phyloP scores from a whole-genome alignment of 2,113 vertebrate genomes.

The Argyrosomus japonicus region DNA sequence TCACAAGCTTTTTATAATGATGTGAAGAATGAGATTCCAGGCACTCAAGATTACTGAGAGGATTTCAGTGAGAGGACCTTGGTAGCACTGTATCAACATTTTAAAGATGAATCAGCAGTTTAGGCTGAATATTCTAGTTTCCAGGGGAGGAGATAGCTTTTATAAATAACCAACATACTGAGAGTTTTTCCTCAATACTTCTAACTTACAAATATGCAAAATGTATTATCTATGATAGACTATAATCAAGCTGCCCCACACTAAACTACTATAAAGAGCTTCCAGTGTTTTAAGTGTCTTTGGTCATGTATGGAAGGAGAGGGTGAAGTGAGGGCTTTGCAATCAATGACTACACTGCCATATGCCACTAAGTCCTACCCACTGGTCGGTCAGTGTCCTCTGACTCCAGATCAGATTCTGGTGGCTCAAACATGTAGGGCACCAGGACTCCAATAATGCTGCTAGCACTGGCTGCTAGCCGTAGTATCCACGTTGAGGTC shows the following conservation, averaged over 20 bases:
- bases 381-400: too few species aligned
- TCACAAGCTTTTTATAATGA: neutral
- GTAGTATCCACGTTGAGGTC: too few species aligned
- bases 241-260: neutral
- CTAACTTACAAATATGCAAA: neutral
- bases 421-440: too few species aligned
- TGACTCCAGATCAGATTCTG: too few species aligned
- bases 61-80: constrained; percentile 5
- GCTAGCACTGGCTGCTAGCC: too few species aligned
- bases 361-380: too few species aligned
- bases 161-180: neutral
- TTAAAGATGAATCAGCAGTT: constrained; percentile 15
- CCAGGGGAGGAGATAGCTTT: neutral
- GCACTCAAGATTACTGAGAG: neutral
- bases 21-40: neutral
- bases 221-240: neutral
- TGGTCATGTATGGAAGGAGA: neutral
- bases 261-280: neutral
- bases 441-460: too few species aligned
- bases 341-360: too few species aligned
- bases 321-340: too few species aligned
- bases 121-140: neutral
- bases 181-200: neutral
- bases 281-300: neutral
- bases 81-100: neutral